A percentile compares a stretch with the other conserved stretches of the same genome.
These are phyloP conservation scores for Spheniscus humboldti DNA, from an alignment of 2,797 vertebrate species.

Conservation along the genomic window DNA sequence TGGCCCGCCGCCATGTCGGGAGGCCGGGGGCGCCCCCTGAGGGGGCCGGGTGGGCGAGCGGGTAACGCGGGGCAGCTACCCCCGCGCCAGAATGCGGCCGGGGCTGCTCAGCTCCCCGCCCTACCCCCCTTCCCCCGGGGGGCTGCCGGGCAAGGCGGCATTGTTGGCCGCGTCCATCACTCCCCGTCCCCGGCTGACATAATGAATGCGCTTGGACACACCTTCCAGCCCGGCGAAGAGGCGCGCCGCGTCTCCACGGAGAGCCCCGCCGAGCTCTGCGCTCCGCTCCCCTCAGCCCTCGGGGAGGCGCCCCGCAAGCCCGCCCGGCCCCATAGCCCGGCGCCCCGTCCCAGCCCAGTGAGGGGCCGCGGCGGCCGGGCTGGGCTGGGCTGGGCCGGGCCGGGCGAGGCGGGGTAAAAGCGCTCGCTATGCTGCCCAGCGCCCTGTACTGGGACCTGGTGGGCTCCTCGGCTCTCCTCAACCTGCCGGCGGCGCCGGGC, in stretches of 20 bases:
- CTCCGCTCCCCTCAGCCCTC: background rate
- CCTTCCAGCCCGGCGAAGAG: constrained; percentile 80
- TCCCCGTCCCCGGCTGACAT: constrained; percentile 78
- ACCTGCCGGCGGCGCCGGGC: constrained; percentile 72
- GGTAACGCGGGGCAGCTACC: background rate
- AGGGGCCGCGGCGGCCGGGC: constrained; percentile 37
- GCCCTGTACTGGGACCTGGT: constrained; percentile 75
- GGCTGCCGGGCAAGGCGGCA: constrained; percentile 71
- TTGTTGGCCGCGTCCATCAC: constrained; percentile 86
- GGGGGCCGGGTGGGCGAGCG: background rate
- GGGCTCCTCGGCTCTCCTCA: constrained; percentile 73
- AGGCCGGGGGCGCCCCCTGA: background rate
- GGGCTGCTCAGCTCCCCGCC: background rate
- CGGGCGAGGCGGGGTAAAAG: background rate
- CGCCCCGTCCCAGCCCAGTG: constrained; percentile 35
- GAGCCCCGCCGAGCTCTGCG: background rate
- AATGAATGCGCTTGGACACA: constrained; percentile 90
- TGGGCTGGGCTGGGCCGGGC: constrained; percentile 2
- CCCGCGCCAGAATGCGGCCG: background rate
- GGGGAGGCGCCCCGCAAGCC: background rate
- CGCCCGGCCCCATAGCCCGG: constrained; percentile 18
- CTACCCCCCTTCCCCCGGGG: background rate
- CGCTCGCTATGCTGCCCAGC: constrained; percentile 62
- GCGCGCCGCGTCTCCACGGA: background rate
- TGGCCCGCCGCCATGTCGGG: background rate